Evolutionary conservation across 2,888 invertebrate genomes (phyloP).

Genomic region (Acanthococcus lagerstroemiae): DNA sequence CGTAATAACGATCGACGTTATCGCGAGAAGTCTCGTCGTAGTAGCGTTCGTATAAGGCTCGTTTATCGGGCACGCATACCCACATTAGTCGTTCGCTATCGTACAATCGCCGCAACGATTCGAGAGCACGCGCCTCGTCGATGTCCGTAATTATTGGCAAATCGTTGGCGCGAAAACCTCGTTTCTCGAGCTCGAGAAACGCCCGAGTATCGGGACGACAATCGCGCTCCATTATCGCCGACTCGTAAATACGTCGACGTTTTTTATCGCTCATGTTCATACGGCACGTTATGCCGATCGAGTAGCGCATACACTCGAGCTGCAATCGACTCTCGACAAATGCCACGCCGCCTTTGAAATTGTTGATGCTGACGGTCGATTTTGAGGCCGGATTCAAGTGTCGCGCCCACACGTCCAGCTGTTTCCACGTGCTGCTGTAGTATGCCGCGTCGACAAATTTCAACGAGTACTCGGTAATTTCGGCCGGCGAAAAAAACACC

Average conservation of each 20-base stretch:
- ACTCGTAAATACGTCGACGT: background rate
- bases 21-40: background rate
- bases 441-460: background rate
- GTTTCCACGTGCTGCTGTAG: background rate
- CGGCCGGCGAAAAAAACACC: conserved; percentile 8
- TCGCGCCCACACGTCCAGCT: background rate
- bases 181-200: background rate
- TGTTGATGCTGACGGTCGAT: conserved; percentile 3
- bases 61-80: background rate
- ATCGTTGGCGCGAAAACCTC: background rate
- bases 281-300: background rate
- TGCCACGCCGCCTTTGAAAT: conserved; percentile 11
- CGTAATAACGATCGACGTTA: too few species aligned
- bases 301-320: background rate
- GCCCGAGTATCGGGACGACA: background rate
- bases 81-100: background rate
- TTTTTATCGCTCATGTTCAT: background rate
- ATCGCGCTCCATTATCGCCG: background rate
- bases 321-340: background rate
- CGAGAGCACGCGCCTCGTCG: background rate
- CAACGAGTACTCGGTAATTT: too few species aligned
- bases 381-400: background rate
- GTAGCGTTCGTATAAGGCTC: background rate
- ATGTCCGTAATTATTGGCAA: background rate
- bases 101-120: background rate